Percentiles rank a stretch among this genome's conserved stretches.
Conservation (phyloP, 2,797 vertebrate species). For the Selene dorsalis region DNA sequence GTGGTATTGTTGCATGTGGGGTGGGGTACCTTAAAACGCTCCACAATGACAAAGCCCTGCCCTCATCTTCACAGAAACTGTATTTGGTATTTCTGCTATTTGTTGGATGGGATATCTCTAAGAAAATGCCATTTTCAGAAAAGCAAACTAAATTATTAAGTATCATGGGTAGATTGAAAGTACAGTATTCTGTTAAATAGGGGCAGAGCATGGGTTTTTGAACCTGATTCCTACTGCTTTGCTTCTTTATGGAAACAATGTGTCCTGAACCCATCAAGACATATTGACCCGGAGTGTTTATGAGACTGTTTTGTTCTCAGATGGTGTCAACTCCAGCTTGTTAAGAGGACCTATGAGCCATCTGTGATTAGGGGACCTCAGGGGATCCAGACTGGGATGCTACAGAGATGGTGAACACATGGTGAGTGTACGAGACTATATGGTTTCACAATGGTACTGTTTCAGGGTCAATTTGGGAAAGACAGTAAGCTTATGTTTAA, state of each 20-base stretch:
- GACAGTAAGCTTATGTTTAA: neutral
- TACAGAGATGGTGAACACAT: constrained; percentile 77
- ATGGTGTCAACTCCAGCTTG: constrained; percentile 49
- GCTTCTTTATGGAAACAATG: constrained; percentile 55
- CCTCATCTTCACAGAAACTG: constrained; percentile 73
- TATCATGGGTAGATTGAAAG: constrained; percentile 1
- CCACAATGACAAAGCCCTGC: constrained; percentile 81
- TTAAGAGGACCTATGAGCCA: constrained; percentile 60
- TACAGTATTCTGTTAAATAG: neutral
- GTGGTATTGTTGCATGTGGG: constrained; percentile 12
- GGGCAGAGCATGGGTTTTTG: constrained; percentile 24
- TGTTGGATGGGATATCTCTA: constrained; percentile 43
- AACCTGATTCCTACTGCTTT: constrained; percentile 19
- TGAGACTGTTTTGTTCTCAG: constrained; percentile 59
- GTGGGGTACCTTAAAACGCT: constrained; percentile 78
- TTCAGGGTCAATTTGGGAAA: constrained; percentile 18
- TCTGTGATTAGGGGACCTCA: constrained; percentile 67
- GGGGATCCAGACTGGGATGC: constrained; percentile 56
- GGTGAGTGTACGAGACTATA: constrained; percentile 66
- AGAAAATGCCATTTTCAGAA: constrained; percentile 1
- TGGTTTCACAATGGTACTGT: constrained; percentile 25
- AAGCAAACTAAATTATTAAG: constrained; percentile 24
- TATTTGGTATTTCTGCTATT: constrained; percentile 68
- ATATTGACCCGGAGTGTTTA: constrained; percentile 47
- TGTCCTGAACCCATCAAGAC: constrained; percentile 46